Conservation (phyloP, 2,113 vertebrate genomes). For the Neolamprologus fasciatus region DNA sequence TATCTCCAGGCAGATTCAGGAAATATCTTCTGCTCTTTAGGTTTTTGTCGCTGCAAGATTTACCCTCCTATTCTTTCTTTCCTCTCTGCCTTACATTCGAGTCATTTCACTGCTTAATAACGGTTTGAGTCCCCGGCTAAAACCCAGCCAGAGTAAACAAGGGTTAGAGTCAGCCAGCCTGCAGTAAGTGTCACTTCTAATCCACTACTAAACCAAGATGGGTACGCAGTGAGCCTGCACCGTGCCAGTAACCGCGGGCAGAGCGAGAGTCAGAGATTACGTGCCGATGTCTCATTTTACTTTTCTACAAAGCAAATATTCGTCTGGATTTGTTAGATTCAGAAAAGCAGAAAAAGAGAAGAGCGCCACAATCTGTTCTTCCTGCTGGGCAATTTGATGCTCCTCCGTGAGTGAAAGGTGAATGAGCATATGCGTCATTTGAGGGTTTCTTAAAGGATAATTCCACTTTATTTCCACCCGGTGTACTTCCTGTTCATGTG, state of each 20-base stretch:
- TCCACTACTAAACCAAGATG: conserved; percentile 36
- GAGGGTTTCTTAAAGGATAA: neutral
- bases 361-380: neutral
- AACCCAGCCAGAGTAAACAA: conserved; percentile 46
- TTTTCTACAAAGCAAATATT: neutral
- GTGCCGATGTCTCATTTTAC: neutral
- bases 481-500: neutral
- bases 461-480: neutral
- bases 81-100: conserved; percentile 9
- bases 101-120: conserved; percentile 56
- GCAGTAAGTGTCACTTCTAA: conserved; percentile 61
- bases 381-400: neutral
- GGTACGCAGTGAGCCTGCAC: conserved; percentile 2
- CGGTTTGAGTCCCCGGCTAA: conserved; percentile 35
- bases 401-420: neutral
- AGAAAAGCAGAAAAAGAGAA: neutral
- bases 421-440: neutral
- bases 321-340: neutral
- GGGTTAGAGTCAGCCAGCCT: conserved; percentile 52
- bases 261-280: neutral
- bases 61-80: neutral
- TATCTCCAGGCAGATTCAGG: neutral
- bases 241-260: neutral
- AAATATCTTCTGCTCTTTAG: neutral
- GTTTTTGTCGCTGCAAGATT: neutral